These are phyloP conservation scores for Drosophila pachea DNA, from an alignment of 1,140 invertebrate species.

Conservation along the genomic window DNA sequence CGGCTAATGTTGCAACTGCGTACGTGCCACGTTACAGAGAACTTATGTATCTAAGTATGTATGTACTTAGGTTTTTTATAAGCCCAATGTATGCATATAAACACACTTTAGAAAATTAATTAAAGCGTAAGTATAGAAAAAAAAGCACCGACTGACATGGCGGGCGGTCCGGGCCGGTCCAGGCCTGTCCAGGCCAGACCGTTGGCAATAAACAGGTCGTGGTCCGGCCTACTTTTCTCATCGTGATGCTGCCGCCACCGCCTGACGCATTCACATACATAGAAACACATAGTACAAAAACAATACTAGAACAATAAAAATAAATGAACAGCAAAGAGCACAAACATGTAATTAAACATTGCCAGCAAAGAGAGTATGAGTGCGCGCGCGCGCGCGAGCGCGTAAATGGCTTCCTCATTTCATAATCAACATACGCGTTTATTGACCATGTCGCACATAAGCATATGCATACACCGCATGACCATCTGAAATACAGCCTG, in stretches of 20 bases:
- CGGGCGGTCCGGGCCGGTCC: slow-evolving; percentile 14
- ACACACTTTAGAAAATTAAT: slow-evolving; percentile 67
- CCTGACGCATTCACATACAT: not conserved
- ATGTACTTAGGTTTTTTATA: not conserved
- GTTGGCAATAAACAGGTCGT: slow-evolving; percentile 32
- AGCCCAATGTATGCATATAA: slow-evolving; percentile 25
- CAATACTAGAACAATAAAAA: slow-evolving; percentile 36
- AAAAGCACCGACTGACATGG: slow-evolving; percentile 22
- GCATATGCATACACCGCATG: not conserved
- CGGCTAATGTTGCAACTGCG: slow-evolving; percentile 37
- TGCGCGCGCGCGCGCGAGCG: slow-evolving; percentile 8
- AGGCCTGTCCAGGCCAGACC: not conserved
- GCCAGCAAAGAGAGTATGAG: slow-evolving; percentile 19
- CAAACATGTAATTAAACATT: slow-evolving; percentile 67
- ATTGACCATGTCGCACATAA: slow-evolving; percentile 40
- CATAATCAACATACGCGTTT: slow-evolving; percentile 60
- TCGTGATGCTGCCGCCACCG: slow-evolving; percentile 29
- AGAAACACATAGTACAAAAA: slow-evolving; percentile 5
- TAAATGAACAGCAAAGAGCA: slow-evolving; percentile 52
- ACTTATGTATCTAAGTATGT: not conserved
- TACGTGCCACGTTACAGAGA: slow-evolving; percentile 45
- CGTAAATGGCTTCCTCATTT: slow-evolving; percentile 67
- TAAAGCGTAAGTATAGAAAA: slow-evolving; percentile 61
- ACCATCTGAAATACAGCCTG: not conserved
- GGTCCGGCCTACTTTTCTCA: slow-evolving; percentile 42